These are phyloP conservation scores for Gnatocerus cornutus DNA, from an alignment of 2,888 invertebrate genomes.

Conservation along the genomic window DNA sequence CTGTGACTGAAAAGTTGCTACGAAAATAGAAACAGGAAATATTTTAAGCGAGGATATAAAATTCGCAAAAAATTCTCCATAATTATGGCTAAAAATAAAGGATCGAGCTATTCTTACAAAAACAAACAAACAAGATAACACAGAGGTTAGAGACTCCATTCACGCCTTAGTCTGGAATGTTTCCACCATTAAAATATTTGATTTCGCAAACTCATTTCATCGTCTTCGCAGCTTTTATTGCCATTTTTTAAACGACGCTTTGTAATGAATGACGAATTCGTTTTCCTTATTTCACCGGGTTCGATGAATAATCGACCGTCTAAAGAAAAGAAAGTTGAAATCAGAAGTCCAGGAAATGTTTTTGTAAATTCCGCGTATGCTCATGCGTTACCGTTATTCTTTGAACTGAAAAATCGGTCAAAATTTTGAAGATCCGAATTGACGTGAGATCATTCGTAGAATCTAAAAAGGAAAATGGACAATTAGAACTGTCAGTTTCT, in stretches of 20 bases:
- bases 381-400: not conserved
- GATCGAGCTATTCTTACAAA: slow-evolving; percentile 19
- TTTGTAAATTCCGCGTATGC: not conserved
- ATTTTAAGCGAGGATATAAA: slow-evolving; percentile 21
- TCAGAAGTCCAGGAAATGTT: slow-evolving; percentile 4
- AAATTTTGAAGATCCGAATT: not conserved
- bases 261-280: not conserved
- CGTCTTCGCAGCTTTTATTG: not conserved
- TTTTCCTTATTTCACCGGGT: not conserved
- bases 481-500: not conserved
- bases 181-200: slow-evolving; percentile 3
- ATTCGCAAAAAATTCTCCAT: slow-evolving; percentile 25
- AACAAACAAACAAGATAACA: slow-evolving; percentile 36
- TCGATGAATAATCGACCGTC: not conserved
- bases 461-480: not conserved
- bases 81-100: slow-evolving; percentile 19
- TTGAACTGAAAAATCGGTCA: slow-evolving; percentile 3
- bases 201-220: not conserved
- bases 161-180: slow-evolving; percentile 1
- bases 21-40: slow-evolving; percentile 33
- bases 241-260: not conserved
- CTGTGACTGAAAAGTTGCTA: no score
- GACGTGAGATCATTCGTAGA: not conserved
- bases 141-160: slow-evolving; percentile 13
- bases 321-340: slow-evolving; percentile 10